Evolutionary conservation across 2,797 vertebrate species (phyloP).

Genomic region (Jordanella pulchra): DNA sequence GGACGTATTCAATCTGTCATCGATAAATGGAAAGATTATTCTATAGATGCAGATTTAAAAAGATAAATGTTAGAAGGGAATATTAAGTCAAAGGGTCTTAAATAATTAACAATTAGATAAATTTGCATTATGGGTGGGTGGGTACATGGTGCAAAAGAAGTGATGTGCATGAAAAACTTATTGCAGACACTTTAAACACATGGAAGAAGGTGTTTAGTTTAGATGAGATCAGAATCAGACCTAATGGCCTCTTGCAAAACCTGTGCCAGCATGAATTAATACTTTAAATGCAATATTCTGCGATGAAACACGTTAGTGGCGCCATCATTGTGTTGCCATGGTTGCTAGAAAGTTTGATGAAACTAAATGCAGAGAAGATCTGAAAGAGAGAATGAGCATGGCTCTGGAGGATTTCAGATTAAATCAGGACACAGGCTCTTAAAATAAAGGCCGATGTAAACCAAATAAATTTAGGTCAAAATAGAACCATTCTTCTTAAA

Average conservation of each 20-base stretch:
- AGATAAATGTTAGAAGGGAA: neutral
- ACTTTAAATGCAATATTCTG: neutral
- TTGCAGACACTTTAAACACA: neutral
- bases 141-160: neutral
- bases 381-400: neutral
- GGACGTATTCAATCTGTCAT: neutral
- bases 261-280: too few relatives aligned
- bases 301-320: neutral
- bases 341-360: neutral
- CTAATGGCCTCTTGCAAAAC: too few relatives aligned
- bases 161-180: constrained; percentile 1
- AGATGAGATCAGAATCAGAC: neutral
- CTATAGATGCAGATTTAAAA: neutral
- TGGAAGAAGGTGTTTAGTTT: neutral
- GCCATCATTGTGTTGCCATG: neutral
- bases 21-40: neutral
- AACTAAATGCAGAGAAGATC: neutral
- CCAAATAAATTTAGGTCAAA: neutral
- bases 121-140: neutral
- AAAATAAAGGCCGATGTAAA: neutral
- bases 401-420: neutral
- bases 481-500: neutral
- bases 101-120: neutral
- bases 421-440: neutral
- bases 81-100: neutral